Percentiles rank a stretch among this genome's conserved stretches.
These are phyloP conservation scores for Sesamia inferens DNA, from an alignment of 2,888 invertebrate species.

Conservation along the genomic window DNA sequence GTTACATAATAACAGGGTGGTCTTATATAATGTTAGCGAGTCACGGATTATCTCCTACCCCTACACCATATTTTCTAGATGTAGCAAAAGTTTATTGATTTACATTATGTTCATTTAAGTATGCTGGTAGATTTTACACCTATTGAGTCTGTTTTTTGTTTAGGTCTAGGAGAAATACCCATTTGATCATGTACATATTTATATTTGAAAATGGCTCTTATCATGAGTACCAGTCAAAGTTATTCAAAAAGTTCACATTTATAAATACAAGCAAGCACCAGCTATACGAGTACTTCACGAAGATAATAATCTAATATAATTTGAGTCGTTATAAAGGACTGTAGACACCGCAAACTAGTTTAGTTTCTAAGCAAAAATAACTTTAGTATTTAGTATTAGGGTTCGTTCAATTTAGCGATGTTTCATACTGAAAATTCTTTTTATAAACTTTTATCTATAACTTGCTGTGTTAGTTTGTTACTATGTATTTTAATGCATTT, in stretches of 20 bases:
- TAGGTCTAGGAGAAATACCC: background rate
- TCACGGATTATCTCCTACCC: background rate
- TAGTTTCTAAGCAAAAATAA: constrained; percentile 22
- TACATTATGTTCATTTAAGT: background rate
- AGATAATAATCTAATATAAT: background rate
- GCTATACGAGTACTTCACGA: background rate
- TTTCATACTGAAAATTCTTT: background rate
- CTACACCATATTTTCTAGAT: background rate
- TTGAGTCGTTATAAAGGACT: background rate
- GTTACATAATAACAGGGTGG: constrained; percentile 9
- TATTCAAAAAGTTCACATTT: constrained; percentile 10
- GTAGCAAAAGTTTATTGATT: constrained; percentile 22
- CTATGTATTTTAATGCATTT: too few relatives aligned
- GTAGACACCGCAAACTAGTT: constrained; percentile 6
- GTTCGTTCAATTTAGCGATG: background rate
- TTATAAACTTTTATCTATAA: too few relatives aligned
- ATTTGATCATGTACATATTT: background rate
- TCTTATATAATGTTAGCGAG: constrained; percentile 7
- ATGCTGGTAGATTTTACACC: too few relatives aligned
- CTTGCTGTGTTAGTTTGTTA: too few relatives aligned
- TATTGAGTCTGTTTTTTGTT: background rate
- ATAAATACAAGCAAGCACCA: background rate
- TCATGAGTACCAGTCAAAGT: background rate
- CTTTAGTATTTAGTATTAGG: background rate
- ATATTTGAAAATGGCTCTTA: background rate